Conservation (phyloP, 2,113 vertebrate genomes). For the Geococcyx californianus region DNA sequence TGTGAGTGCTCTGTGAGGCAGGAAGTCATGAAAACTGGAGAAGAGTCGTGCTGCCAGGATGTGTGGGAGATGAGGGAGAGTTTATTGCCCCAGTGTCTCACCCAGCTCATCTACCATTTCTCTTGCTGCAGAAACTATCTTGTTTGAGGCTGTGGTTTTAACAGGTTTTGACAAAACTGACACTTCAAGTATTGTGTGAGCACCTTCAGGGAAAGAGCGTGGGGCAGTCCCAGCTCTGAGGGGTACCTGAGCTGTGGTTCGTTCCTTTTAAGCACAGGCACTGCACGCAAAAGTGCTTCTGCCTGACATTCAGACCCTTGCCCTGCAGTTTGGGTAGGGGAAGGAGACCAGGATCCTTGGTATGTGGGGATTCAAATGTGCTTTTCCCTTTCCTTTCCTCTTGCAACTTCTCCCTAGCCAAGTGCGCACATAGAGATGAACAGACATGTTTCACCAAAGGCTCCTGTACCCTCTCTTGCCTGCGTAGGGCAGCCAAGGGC, state of each 20-base stretch:
- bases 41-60: neutral
- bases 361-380: neutral
- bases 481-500: accelerated
- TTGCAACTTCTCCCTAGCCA: neutral
- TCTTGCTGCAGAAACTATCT: neutral
- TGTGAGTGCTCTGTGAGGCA: neutral
- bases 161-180: neutral
- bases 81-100: neutral
- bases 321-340: neutral
- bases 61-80: accelerated
- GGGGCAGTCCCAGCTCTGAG: neutral
- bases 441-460: neutral
- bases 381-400: neutral
- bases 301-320: neutral
- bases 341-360: neutral
- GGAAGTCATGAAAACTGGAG: neutral
- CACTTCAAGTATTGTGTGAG: neutral
- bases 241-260: neutral
- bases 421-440: neutral
- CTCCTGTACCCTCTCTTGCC: neutral
- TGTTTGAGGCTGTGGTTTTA: neutral
- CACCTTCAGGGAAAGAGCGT: neutral
- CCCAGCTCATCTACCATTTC: neutral
- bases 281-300: neutral
- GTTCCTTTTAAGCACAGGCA: neutral